Conservation (phyloP, 2,888 invertebrate species). For the Dryomyza anilis region DNA sequence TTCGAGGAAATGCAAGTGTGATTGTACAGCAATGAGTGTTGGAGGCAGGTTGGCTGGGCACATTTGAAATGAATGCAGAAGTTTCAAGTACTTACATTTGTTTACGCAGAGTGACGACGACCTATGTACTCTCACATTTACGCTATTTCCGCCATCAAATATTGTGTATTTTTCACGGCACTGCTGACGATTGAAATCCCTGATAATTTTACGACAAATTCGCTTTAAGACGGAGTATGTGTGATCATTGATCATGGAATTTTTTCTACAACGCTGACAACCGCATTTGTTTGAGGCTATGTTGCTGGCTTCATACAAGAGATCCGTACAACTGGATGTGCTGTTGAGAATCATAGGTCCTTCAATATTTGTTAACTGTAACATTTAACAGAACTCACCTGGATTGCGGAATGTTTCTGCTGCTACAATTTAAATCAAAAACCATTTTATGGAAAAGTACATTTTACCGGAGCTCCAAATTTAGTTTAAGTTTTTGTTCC, state of each 20-base stretch:
- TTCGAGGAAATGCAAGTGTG: too few relatives aligned
- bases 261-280: constrained; percentile 38
- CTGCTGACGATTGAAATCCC: constrained; percentile 41
- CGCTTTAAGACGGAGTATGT: constrained; percentile 48
- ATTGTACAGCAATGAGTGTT: too few relatives aligned
- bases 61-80: too few relatives aligned
- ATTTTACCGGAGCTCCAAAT: constrained; percentile 28
- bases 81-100: constrained; percentile 12
- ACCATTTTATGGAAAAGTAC: constrained; percentile 37
- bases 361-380: background rate
- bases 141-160: constrained; percentile 51
- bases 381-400: constrained; percentile 35
- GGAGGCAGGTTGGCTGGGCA: too few relatives aligned
- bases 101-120: background rate
- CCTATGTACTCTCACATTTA: constrained; percentile 37
- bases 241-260: constrained; percentile 41
- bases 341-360: constrained; percentile 27
- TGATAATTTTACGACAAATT: constrained; percentile 50
- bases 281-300: too few relatives aligned
- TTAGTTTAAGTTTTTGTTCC: constrained; percentile 22
- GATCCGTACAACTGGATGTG: constrained; percentile 42
- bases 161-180: constrained; percentile 47
- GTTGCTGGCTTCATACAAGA: constrained; percentile 36
- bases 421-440: constrained; percentile 37
- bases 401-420: constrained; percentile 34